Base-by-base conservation (phyloP, 2,888 invertebrate genomes). In the Scaptomyza tumidula region DNA sequence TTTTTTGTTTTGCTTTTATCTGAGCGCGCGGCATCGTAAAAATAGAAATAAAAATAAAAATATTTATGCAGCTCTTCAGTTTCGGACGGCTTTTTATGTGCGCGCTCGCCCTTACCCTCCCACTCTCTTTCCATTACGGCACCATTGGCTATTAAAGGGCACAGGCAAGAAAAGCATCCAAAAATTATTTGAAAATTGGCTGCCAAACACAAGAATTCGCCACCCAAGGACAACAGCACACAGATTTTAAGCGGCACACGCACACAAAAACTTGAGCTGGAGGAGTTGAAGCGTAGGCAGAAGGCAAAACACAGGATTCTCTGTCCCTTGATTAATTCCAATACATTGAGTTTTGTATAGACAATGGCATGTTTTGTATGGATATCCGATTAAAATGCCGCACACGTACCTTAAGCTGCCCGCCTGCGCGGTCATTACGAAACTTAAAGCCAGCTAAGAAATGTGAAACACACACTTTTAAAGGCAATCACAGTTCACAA, bases 271-370 rank as follows among this genome's bases (percentile, higher is more conserved):
- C 27, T 35, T 13, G 31, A 33, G 27, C 9, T 9, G 33, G 9
- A 14, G 29, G 4, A 14, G 7, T n/a, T 9, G 24, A 43, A 41
- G 14, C 11, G 39, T 2, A 11, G 16, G 14, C 13, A 9, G 44
- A 27, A 13, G 35, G 39, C 46, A 68, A 44, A 19, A 35, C 19
- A 33, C 44, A 61, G 39, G 45, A 35, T 57, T 31, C 54, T 66
- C 54, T 65, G 65, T 63, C 59, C 74, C 76, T 79, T 80, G 75
- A 72, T 86, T 86, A 85, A 78, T 85, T 85, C 85, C 85, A 84
- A 84, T 82, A 84, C 85, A 85, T 85, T 85, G 82, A 84, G 81
- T 81, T 71, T 78, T 55, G 58, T 70, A 75, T 78, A 86, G 81
- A 84, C 81, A 81, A 81, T 79, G 65, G 67, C 70, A 68, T 75